A percentile compares a stretch with the other conserved stretches of the same genome.
These are phyloP conservation scores for Trichonephila inaurata DNA, from an alignment of 1,140 invertebrate species.

Conservation along the genomic window DNA sequence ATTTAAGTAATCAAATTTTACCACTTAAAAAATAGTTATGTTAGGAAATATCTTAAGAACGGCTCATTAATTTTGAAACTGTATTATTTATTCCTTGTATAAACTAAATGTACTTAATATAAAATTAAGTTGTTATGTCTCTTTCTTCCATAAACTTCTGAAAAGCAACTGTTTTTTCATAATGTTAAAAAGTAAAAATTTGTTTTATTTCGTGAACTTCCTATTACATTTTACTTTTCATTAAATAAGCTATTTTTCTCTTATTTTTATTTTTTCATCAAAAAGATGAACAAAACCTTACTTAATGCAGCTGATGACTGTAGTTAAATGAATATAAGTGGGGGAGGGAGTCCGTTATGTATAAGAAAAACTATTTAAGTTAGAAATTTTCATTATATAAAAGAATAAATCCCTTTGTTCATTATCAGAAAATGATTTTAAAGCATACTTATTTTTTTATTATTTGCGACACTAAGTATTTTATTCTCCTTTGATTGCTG, in stretches of 20 bases:
- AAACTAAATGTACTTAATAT: too few species aligned
- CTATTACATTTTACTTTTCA: too few species aligned
- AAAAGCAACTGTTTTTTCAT: not conserved
- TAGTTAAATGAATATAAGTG: not conserved
- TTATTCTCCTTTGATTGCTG: constrained; percentile 29
- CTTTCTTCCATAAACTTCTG: not conserved
- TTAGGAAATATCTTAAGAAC: too few species aligned
- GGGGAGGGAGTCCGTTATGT: not conserved
- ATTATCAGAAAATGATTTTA: constrained; percentile 30
- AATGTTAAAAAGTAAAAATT: not conserved
- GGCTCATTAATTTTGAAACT: too few species aligned
- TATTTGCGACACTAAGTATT: constrained; percentile 30
- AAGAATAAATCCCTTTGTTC: not conserved
- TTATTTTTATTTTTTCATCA: not conserved
- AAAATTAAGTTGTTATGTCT: not conserved
- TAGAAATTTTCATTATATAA: not conserved
- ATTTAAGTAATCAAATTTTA: too few species aligned
- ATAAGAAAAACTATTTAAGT: not conserved
- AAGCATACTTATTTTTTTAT: constrained; percentile 39
- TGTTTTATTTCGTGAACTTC: too few species aligned
- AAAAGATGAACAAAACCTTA: not conserved
- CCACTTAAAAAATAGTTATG: too few species aligned
- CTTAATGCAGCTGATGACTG: not conserved
- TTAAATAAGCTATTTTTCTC: not conserved
- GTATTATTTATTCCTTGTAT: too few species aligned